Percentiles rank a stretch among this genome's conserved stretches.
Evolutionary conservation across 2,888 invertebrate genomes (phyloP).

Genomic region (Rhogogaster chlorosoma): DNA sequence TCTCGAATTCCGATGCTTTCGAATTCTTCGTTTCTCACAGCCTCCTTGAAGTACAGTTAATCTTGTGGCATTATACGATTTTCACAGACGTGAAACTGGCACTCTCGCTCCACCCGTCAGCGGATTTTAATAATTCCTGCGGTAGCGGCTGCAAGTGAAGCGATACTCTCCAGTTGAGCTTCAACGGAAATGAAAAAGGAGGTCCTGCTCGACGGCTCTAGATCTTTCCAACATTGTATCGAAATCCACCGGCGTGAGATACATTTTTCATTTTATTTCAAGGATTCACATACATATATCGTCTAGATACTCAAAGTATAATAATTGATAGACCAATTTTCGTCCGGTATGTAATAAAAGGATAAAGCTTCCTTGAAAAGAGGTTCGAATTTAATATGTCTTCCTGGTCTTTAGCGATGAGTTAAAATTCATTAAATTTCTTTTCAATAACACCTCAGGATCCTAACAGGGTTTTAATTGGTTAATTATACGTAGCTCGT

Average conservation of each 20-base stretch:
- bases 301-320: background rate
- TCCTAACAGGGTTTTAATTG: constrained; percentile 35
- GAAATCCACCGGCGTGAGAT: background rate
- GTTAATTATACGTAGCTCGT: constrained; percentile 34
- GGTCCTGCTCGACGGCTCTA: background rate
- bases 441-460: background rate
- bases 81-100: background rate
- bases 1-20: background rate
- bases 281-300: background rate
- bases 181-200: constrained; percentile 17
- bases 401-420: background rate
- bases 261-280: background rate
- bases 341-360: background rate
- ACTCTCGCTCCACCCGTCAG: background rate
- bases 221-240: background rate
- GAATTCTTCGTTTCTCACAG: background rate
- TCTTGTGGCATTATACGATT: constrained; percentile 8
- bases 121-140: constrained; percentile 29
- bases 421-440: constrained; percentile 2
- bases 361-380: background rate
- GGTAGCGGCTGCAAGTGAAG: constrained; percentile 17
- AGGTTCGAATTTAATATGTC: background rate
- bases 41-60: background rate
- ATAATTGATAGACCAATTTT: background rate
- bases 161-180: constrained; percentile 19